Evolutionary conservation across 2,113 vertebrate species (phyloP), one percentile per base, ranked within the genome.

Genomic region (Penelope pileata): DNA sequence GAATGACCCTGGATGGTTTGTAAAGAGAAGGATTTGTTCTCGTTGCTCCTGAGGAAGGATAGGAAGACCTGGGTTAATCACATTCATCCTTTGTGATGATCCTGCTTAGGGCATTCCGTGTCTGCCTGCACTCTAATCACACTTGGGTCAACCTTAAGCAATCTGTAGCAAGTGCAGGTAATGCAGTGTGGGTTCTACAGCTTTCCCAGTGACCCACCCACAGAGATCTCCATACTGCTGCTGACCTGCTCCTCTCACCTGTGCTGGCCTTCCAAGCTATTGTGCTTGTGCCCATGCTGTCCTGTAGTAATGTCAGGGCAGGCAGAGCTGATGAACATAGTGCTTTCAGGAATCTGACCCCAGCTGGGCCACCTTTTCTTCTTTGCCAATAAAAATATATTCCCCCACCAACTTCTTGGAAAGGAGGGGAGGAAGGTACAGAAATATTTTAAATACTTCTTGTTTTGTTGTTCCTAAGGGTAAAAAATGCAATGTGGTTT

Each of bases 391-490:
- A 86, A 90, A 95, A 95, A 81, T 67, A 51, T 36, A 77, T 94
- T 92, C 47, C 80, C 29, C 72, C n/a, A 45, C n/a, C 60, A 75
- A 60, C 18, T 70, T 72, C 69, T 82, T 83, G 8, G 78, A 91
- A 90, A 80, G 27, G 26, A 29, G 8, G 17, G 8, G 16, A 62
- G 36, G 9, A 5, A 48, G 47, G 42, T 60, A 64, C 47, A 93
- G 79, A 93, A 95, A 86, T 94, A 94, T 88, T 93, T 91, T 81
- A 95, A 96, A 90, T 91, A 68, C 48, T 91, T 90, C 66, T 81
- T 94, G 68, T 93, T 96, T 94, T 94, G 68, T 93, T 96, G 93
- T 96, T 95, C 93, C 93, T 80, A 63, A 83, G 12, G 77, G 73
- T 47, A 16, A 60, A 77, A 90, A 95, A 88, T 54, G 84, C 90